These are phyloP conservation scores for Peromyscus maniculatus DNA, from an alignment of 2,113 vertebrate genomes.

Conservation along the genomic window DNA sequence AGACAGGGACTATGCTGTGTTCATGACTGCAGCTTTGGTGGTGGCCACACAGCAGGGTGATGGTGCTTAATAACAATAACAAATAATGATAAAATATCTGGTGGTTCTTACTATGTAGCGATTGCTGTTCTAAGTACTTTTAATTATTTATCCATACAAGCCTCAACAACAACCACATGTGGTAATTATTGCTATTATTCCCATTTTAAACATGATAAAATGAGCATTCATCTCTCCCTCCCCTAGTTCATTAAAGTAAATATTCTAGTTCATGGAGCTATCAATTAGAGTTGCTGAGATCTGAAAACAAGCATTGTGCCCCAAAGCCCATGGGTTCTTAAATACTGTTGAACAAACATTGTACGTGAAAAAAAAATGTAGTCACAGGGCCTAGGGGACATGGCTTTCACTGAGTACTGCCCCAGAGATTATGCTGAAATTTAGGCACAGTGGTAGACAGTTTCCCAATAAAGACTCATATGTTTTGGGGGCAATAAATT, in stretches of 20 bases:
- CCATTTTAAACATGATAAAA: slow-evolving; percentile 23
- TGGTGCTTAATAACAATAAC: not conserved
- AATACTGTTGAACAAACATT: not conserved
- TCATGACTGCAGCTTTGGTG: not conserved
- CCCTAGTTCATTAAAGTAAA: not conserved
- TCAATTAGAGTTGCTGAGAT: not conserved
- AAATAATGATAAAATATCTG: not conserved
- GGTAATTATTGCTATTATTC: not conserved
- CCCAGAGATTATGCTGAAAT: slow-evolving; percentile 9
- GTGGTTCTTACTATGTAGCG: not conserved
- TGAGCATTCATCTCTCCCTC: not conserved
- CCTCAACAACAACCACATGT: not conserved
- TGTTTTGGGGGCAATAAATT: not conserved
- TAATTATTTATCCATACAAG: not conserved
- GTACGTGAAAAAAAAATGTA: not conserved
- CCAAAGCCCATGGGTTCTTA: not conserved
- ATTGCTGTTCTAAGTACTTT: not conserved
- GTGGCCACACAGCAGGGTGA: not conserved
- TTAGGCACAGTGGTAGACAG: not conserved
- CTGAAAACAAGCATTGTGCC: slow-evolving; percentile 8
- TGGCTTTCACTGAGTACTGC: not conserved
- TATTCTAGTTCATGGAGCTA: not conserved
- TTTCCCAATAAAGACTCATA: not conserved
- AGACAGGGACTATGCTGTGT: not conserved
- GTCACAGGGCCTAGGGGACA: not conserved